Base-by-base conservation (phyloP, 2,888 invertebrate species). In the Cephus pulcher region DNA sequence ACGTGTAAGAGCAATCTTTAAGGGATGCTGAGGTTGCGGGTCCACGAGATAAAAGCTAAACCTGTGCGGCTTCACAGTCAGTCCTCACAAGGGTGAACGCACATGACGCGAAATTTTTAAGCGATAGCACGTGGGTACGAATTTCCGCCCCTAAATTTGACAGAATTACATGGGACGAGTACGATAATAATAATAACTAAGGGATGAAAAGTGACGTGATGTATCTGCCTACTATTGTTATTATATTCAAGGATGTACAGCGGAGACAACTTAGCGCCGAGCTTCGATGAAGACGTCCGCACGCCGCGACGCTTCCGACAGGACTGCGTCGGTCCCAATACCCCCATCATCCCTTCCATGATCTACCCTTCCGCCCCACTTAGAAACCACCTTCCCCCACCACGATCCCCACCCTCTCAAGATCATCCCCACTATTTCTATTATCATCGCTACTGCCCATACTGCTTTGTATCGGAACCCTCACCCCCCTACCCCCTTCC, bases 261-360 rank as follows among this genome's bases (percentile, higher is more conserved):
- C 85, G 86, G 92, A 91, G 92, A 90, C 9, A 56, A 56, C 23
- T 56, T 1, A 56, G 40, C 2, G 84, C 87, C 87, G 86, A 89
- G 90, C 85, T 84, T 85, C 86, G 84, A 83, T 86, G 86, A 89
- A 87, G 40, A 23, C 90, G 89, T 89, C 91, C 89, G 89, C 88
- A 88, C 89, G 87, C 88, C 88, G 86, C 88, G 89, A 88, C 91
- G 91, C 89, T 90, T 89, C 90, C 89, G 89, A 89, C 89, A 90
- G 90, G 89, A 92, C 91, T 92, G 91, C 89, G 87, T 88, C 88
- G 86, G 85, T 80, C 83, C 81, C 81, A 79, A 80, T 80, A 79
- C 82, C 78, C 81, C 83, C 84, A 82, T 80, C 81, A 80, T 79
- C 80, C 79, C 76, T 79, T 82, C 80, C 83, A 79, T 34, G 76